These are phyloP conservation scores for Morinoia aosen DNA, from an alignment of 2,888 invertebrate genomes.

Conservation along the genomic window DNA sequence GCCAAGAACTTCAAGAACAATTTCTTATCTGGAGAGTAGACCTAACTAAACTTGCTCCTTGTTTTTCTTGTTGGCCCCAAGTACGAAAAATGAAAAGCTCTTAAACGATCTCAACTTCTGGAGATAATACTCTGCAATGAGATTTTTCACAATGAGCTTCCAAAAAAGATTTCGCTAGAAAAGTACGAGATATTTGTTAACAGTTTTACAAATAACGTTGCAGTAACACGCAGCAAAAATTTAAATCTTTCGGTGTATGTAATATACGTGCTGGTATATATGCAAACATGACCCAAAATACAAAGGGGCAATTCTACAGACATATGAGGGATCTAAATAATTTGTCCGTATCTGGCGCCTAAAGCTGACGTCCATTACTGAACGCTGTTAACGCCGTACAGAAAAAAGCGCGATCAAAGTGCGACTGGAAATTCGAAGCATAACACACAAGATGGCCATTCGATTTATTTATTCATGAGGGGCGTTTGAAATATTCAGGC, in stretches of 20 bases:
- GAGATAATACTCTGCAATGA: not conserved
- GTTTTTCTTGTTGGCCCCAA: not conserved
- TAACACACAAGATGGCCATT: conserved; percentile 16
- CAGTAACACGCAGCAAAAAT: not conserved
- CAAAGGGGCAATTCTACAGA: not conserved
- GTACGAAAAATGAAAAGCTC: not conserved
- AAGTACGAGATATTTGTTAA: not conserved
- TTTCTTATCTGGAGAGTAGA: conserved; percentile 48
- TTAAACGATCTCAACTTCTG: not conserved
- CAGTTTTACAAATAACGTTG: not conserved
- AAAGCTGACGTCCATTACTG: not conserved
- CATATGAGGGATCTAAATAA: not conserved
- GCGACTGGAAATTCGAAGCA: not conserved
- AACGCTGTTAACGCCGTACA: not conserved
- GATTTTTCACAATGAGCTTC: not conserved
- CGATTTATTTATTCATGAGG: conserved; percentile 37
- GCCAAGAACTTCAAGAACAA: conserved; percentile 31
- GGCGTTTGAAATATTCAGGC: conserved; percentile 19
- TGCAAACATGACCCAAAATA: not conserved
- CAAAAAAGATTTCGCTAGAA: not conserved
- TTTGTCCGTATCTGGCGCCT: not conserved
- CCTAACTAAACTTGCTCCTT: conserved; percentile 9
- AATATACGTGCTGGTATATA: not conserved
- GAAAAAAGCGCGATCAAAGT: not conserved
- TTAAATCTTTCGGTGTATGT: not conserved